These are phyloP conservation scores for Danionella cerebrum DNA, from an alignment of 2,113 vertebrate species.

Conservation along the genomic window DNA sequence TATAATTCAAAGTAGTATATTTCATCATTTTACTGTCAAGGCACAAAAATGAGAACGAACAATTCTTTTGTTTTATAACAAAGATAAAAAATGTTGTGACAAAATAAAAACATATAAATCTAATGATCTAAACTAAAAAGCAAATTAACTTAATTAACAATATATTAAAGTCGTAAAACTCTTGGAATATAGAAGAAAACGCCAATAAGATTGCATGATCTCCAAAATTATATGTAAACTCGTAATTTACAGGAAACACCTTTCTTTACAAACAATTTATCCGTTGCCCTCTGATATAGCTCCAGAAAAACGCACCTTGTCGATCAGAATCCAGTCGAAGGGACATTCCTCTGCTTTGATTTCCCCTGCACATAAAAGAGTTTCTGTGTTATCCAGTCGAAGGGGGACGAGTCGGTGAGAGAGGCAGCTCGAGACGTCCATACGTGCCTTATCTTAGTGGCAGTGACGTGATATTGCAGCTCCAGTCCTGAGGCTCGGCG, in stretches of 20 bases:
- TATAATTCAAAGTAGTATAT: no score
- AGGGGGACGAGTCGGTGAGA: constrained; percentile 59
- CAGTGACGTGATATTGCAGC: constrained; percentile 76
- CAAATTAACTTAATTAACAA: no score
- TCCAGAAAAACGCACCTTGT: constrained; percentile 20
- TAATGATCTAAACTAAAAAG: no score
- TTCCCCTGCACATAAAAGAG: constrained; percentile 49
- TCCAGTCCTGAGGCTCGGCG: constrained; percentile 59
- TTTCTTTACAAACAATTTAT: background rate
- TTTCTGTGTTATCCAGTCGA: constrained; percentile 36
- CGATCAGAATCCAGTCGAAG: constrained; percentile 54
- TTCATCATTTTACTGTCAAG: no score
- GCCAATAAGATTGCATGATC: no score
- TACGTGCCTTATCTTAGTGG: constrained; percentile 69
- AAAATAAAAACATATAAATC: no score
- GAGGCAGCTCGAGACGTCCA: constrained; percentile 66
- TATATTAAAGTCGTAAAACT: no score
- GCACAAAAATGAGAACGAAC: no score
- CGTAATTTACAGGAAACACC: background rate
- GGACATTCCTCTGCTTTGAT: constrained; percentile 56
- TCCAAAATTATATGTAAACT: no score
- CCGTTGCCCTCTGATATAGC: background rate
- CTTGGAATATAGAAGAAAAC: no score
- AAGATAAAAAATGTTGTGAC: no score
- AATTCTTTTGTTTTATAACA: no score